A percentile compares a stretch with the other conserved stretches of the same genome.
Evolutionary conservation across 1,140 invertebrate genomes (phyloP).

Genomic region (Pentalonia nigronervosa): DNA sequence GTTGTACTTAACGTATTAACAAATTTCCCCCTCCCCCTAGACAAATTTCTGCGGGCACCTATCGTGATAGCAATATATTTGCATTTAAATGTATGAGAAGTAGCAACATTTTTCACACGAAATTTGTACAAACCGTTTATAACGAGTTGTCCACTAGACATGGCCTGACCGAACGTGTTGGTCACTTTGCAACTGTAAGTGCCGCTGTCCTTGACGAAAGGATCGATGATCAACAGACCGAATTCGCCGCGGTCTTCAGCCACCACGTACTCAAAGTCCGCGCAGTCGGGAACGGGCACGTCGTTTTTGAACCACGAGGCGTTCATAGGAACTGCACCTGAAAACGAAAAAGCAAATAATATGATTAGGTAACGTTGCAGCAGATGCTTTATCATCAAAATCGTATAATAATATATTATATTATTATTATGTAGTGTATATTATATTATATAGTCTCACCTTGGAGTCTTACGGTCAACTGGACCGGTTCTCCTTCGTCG

Average conservation of each 20-base stretch:
- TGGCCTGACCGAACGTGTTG: conserved; percentile 69
- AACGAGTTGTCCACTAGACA: conserved; percentile 67
- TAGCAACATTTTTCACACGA: not conserved
- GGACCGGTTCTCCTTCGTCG: conserved; percentile 71
- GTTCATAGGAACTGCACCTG: conserved; percentile 71
- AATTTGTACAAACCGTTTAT: conserved; percentile 64
- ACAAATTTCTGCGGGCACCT: no score
- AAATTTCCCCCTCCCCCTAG: no score
- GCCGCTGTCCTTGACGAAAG: conserved; percentile 75
- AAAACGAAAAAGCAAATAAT: conserved; percentile 23
- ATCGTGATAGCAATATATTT: no score
- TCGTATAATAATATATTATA: not conserved
- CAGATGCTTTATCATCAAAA: no score
- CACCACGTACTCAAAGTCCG: conserved; percentile 71
- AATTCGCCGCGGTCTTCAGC: conserved; percentile 69
- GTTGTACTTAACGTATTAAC: no score
- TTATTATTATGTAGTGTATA: not conserved
- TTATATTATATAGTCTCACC: conserved; percentile 62
- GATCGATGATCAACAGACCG: conserved; percentile 72
- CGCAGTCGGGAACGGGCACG: conserved; percentile 72
- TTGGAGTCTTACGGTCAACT: conserved; percentile 67
- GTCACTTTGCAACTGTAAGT: conserved; percentile 74
- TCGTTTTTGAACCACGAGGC: conserved; percentile 78
- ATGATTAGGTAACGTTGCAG: no score
- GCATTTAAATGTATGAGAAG: no score